Percentiles rank a stretch among this genome's conserved stretches.
These are phyloP conservation scores for Liolophura sinensis DNA, from an alignment of 1,140 invertebrate species.

Conservation along the genomic window DNA sequence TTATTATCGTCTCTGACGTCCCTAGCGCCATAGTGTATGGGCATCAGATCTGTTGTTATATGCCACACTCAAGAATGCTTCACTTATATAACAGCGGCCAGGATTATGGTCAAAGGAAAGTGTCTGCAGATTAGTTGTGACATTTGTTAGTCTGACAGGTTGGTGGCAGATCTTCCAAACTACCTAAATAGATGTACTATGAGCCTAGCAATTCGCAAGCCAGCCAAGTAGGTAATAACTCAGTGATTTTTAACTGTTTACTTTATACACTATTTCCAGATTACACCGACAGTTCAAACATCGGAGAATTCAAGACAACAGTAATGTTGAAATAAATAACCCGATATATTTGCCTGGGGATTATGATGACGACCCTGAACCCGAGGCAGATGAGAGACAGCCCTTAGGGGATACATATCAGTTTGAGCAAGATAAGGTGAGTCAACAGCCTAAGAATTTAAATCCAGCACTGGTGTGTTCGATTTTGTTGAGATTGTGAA, in stretches of 20 bases:
- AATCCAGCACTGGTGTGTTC: not conserved
- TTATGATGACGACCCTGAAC: constrained; percentile 63
- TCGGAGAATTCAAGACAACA: constrained; percentile 73
- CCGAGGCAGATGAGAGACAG: constrained; percentile 65
- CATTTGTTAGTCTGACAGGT: no score
- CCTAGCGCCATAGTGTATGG: no score
- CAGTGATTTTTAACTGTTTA: not conserved
- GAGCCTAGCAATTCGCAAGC: no score
- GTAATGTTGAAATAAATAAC: constrained; percentile 76
- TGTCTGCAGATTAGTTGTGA: no score
- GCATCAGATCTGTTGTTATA: no score
- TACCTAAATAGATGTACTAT: no score
- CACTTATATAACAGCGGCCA: no score
- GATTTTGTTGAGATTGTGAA: not conserved
- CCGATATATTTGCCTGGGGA: constrained; percentile 79
- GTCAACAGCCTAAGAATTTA: constrained; percentile 10
- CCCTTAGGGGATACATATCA: constrained; percentile 64
- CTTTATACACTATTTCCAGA: constrained; percentile 19
- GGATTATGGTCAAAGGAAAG: no score
- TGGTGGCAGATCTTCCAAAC: no score
- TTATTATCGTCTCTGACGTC: no score
- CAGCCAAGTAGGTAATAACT: not conserved
- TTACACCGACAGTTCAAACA: constrained; percentile 68
- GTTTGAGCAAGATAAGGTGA: constrained; percentile 14
- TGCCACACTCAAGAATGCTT: no score